Evolutionary conservation across 92 coral and sea anemone genomes (phyloP), one percentile per base, ranked within the genome.

Genomic region (Actinernus sp.): DNA sequence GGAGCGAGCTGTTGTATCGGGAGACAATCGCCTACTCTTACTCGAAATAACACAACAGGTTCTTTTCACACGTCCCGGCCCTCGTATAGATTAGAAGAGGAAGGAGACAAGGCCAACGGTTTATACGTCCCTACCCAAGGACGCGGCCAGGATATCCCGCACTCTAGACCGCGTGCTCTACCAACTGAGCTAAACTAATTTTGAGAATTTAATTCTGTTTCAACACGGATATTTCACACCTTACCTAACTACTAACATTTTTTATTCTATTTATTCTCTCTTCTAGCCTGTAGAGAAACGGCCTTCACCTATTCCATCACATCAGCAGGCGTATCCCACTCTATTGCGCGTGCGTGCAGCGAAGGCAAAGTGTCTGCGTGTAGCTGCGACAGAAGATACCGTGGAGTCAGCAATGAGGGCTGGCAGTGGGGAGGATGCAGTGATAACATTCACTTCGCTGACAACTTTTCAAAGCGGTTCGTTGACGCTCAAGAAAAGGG

Each of bases 381-480:
- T 44, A 80, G 91, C 1, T 93, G 98, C 37, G 98, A 91, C 72
- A 85, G 62, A 25, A 67, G 84, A 10, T 84, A 83, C 52, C 87
- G 81, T 19, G 96, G 86, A 19, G 99, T 94, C 2, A 95, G 92
- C 38, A 84, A 81, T 61, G 82, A 79, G 0, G 99, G 99, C 19
- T 95, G 99, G 99, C 99, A 95, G 71, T 95, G 97, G 97, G 99
- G 99, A 33, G 99, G 99, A 13, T 95, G 99, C 45, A 88, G 99
- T 25, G 99, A 95, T 30, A 95, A 95, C 55, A 83, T 95, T 6
- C 96, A 93, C 57, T 95, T 87, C 28, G 97, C 99, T 6, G 97
- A 95, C 55, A 87, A 91, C 55, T 95, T 91, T 49, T 86, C 99
- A 1, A 73, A 80, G n/a, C 76, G 68, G 40, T 95, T 95, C 49